Percentiles rank a stretch among this genome's conserved stretches.
Evolutionary conservation across 2,113 vertebrate genomes (phyloP).

Genomic region (Sorex fumeus): DNA sequence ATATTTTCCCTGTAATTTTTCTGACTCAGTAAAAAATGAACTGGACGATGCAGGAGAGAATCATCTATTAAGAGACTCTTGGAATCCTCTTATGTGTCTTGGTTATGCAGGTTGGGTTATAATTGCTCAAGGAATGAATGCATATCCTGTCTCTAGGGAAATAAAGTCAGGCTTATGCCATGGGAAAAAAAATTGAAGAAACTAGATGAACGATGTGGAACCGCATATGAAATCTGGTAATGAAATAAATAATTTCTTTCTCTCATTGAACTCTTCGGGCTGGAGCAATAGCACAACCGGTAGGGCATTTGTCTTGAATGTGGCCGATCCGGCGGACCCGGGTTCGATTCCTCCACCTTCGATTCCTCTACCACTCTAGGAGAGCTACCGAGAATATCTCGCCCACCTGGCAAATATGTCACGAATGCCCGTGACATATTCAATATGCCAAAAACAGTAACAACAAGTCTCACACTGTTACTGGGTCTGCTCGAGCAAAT

Average conservation of each 20-base stretch:
- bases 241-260: constrained; percentile 30
- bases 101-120: background rate
- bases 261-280: constrained; percentile 40
- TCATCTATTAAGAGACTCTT: background rate
- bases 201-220: background rate
- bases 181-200: background rate
- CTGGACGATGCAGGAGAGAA: background rate
- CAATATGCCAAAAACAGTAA: too few relatives aligned
- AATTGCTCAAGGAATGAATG: background rate
- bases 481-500: too few relatives aligned
- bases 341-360: too few relatives aligned
- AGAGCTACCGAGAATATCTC: too few relatives aligned
- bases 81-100: background rate
- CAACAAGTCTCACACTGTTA: too few relatives aligned
- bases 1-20: too few relatives aligned
- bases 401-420: too few relatives aligned
- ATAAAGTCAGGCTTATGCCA: constrained; percentile 39
- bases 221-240: background rate
- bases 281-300: too few relatives aligned
- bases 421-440: too few relatives aligned
- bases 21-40: background rate
- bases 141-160: background rate
- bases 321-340: too few relatives aligned
- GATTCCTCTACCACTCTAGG: too few relatives aligned
- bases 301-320: too few relatives aligned